Evolutionary conservation across 2,113 vertebrate species (phyloP).

Genomic region (Dissostichus mawsoni): DNA sequence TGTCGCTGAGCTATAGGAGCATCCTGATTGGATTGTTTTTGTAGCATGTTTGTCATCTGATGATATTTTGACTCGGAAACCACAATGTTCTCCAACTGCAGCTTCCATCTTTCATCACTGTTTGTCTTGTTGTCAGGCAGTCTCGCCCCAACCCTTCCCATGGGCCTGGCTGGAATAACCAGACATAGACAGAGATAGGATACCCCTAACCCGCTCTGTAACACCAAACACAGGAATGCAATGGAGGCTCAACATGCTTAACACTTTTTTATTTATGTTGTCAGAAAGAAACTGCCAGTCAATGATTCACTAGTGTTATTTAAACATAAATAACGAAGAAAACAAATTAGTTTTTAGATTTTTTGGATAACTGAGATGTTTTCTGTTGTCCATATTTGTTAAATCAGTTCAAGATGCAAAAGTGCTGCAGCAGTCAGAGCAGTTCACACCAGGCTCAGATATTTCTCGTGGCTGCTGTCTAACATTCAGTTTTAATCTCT

Average conservation of each 20-base stretch:
- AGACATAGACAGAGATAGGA: conserved; percentile 12
- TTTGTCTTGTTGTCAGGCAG: conserved; percentile 59
- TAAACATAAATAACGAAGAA: not conserved
- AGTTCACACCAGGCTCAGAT: too few relatives aligned
- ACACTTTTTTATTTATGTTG: too few relatives aligned
- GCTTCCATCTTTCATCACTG: conserved; percentile 58
- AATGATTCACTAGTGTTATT: not conserved
- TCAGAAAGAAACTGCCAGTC: not conserved
- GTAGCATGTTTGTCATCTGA: conserved; percentile 25
- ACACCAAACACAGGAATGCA: conserved; percentile 22
- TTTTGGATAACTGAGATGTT: conserved; percentile 10
- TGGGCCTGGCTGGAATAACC: not conserved
- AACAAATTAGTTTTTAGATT: not conserved
- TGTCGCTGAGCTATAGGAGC: not conserved
- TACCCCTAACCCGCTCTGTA: not conserved
- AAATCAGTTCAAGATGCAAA: not conserved
- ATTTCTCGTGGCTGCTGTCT: not conserved
- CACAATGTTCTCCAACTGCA: not conserved
- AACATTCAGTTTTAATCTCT: not conserved
- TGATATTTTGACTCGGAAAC: conserved; percentile 3
- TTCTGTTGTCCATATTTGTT: not conserved
- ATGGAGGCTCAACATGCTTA: not conserved
- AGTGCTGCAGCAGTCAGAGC: too few relatives aligned
- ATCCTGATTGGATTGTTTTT: conserved; percentile 51
- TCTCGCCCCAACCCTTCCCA: not conserved